Base-by-base conservation (phyloP, 2,113 vertebrate genomes). In the Calidris pugnax region DNA sequence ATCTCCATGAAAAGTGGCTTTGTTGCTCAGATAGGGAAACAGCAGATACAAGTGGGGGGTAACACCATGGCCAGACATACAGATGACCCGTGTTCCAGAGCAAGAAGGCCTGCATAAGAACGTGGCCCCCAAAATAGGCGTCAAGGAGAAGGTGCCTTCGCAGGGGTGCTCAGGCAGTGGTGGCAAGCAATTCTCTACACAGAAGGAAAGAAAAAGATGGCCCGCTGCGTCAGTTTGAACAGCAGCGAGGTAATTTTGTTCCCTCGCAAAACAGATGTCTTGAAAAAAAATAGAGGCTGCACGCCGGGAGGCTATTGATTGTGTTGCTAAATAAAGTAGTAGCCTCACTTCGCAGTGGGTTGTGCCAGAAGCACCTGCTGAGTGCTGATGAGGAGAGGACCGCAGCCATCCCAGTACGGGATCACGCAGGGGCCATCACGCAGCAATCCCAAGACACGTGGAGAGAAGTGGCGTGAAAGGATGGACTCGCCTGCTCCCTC, bases 121-220 rank as follows among this genome's bases (percentile, higher is more conserved):
- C 12, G 7, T 0, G 0, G 39, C 16, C 48, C 10, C 71, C 22
- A 48, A 66, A 94, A 79, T 2, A 88, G 21, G 30, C 51, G 35
- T 4, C 0, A 0, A 51, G 63, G 59, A 73, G 69, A 86, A 80
- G 33, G 47, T 21, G 20, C 47, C 47, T 47, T 47, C 0, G 4
- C 45, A 82, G 75, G 66, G 53, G 48, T 55, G 69, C 77, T 85
- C 60, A 59, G 73, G 39, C 1, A 20, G 14, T 0, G 3, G 39
- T 39, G 69, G 63, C 63, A 73, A 81, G 41, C 15, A 74, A 28
- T 53, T 74, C 75, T 69, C 32, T 45, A 32, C 30, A 18, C 1
- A 7, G 30, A 26, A 88, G 32, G 47, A 67, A 84, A 55, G 47
- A 17, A 45, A 55, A 89, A 94, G 21, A 62, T 32, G 62, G 45